Percentiles rank a stretch among this genome's conserved stretches.
Evolutionary conservation across 2,797 vertebrate genomes (phyloP).

Genomic region (Jordanella pulchra): DNA sequence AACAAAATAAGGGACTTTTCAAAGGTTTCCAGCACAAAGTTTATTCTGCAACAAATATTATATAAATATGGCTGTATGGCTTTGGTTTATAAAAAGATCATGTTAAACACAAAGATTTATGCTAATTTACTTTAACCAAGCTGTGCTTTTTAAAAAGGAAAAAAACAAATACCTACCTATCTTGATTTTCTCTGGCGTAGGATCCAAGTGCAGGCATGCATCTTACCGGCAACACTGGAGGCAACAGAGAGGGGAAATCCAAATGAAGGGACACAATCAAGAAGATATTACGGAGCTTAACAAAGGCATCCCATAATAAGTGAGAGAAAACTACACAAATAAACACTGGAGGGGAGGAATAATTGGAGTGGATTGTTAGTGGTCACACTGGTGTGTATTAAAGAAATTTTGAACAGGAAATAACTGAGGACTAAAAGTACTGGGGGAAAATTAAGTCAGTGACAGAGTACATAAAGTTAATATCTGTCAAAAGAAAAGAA

Average conservation of each 20-base stretch:
- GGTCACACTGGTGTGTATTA: background rate
- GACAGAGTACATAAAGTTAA: background rate
- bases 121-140: no score
- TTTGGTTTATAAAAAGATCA: no score
- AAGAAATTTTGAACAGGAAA: background rate
- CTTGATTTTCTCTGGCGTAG: no score
- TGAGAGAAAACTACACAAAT: background rate
- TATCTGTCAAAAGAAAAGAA: no score
- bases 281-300: background rate
- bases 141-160: no score
- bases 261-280: background rate
- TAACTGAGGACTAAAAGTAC: background rate
- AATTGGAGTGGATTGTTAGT: background rate
- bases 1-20: background rate
- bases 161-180: no score
- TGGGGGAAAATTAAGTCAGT: no score
- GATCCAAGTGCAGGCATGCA: no score
- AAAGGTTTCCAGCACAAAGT: no score
- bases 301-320: background rate
- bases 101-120: no score
- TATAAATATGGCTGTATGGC: no score
- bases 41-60: no score
- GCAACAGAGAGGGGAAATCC: background rate
- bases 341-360: background rate
- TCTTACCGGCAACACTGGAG: background rate